Evolutionary conservation across 2,797 vertebrate genomes (phyloP), one percentile per base, ranked within the genome.

Genomic region (Tapera naevia): DNA sequence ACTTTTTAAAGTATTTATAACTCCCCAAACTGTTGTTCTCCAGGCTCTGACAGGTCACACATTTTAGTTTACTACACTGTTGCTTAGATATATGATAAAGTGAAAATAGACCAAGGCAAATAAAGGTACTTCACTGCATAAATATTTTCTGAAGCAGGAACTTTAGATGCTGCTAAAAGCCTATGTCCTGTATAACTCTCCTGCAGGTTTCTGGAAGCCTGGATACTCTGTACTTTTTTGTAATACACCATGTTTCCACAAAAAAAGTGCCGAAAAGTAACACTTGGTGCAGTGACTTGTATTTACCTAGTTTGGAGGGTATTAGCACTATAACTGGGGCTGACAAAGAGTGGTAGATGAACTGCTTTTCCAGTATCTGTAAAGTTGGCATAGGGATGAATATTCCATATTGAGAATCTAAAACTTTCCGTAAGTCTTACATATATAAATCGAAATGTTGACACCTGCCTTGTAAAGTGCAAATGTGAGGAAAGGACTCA

Each of bases 391-490:
- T 86, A 69, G 85, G 46, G 69, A 88, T 87, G 70, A 89, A 81
- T 92, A 95, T 93, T 95, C 94, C 91, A 86, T 80, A 80, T 22
- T 93, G 80, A 91, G 75, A 84, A 80, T 88, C 88, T 86, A 88
- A 94, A 94, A 88, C 74, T 91, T 96, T 94, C 94, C 46, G 4
- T 90, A 91, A 81, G 72, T 90, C 92, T 87, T 92, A 81, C 39
- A 80, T 51, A 91, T 50, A 89, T 73, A 84, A 73, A 75, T 89
- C 91, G 85, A 90, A 95, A 94, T 91, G 94, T 93, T 95, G 72
- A 96, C 94, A 97, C 94, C 96, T 96, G 94, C 91, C 79, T 73
- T 88, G 83, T 97, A 95, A 96, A 93, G 48, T 56, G 53, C 79
- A 86, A 93, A 84, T 91, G 93, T 8, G 43, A 94, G 80, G 85